A percentile compares a stretch with the other conserved stretches of the same genome.
These are phyloP conservation scores for Ammodytes dubius DNA, from an alignment of 2,113 vertebrate species.

Conservation along the genomic window DNA sequence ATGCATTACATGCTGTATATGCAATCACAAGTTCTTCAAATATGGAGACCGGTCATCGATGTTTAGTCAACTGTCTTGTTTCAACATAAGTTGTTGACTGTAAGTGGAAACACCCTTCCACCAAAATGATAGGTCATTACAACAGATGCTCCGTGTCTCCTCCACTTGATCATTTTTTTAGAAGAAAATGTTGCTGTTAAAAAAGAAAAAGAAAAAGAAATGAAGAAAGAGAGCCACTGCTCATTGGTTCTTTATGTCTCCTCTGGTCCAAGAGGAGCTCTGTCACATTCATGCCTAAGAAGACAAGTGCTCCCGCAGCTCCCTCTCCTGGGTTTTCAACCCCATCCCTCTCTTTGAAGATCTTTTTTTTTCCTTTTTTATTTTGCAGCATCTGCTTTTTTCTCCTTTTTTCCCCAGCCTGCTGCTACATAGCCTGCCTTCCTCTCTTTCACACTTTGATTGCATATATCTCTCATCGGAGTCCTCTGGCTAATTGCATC, in stretches of 20 bases:
- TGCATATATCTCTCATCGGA: conserved; percentile 80
- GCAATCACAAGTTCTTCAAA: not conserved
- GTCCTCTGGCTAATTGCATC: conserved; percentile 84
- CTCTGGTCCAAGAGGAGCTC: conserved; percentile 74
- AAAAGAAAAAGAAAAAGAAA: conserved; percentile 31
- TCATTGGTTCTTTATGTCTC: conserved; percentile 68
- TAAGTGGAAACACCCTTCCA: not conserved
- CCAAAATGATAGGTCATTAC: conserved; percentile 39
- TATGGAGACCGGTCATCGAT: not conserved
- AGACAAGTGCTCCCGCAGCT: conserved; percentile 79
- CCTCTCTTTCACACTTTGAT: conserved; percentile 79
- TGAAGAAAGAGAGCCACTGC: conserved; percentile 62
- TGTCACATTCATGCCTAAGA: conserved; percentile 78
- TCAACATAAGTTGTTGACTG: not conserved
- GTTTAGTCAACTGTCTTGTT: not conserved
- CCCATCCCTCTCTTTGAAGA: conserved; percentile 80
- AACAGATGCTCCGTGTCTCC: conserved; percentile 29
- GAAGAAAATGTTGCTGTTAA: conserved; percentile 39
- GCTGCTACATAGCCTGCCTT: conserved; percentile 66
- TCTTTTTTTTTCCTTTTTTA: conserved; percentile 45
- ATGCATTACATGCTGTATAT: not conserved
- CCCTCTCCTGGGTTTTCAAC: conserved; percentile 80
- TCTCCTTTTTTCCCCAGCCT: conserved; percentile 55
- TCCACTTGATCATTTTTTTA: conserved; percentile 31
- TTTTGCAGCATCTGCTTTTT: conserved; percentile 83